phyloP scores from a whole-genome alignment of 2,888 invertebrate genomes.

The Adelphocoris suturalis region DNA sequence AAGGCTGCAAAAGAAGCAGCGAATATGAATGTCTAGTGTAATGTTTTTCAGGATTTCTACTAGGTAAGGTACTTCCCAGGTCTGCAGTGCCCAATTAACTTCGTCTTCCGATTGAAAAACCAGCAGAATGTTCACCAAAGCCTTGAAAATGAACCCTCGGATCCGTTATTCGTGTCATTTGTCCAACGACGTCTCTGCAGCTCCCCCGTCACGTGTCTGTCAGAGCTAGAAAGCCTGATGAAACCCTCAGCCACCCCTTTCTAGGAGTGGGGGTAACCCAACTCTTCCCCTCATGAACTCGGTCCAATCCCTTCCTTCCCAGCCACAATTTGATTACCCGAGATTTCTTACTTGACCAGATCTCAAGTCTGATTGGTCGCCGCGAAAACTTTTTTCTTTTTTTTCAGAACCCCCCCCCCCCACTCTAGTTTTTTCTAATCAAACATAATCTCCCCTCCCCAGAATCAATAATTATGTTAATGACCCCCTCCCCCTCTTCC shows the following conservation, averaged over 20 bases:
- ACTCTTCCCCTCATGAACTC: not conserved
- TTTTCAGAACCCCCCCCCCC: not conserved
- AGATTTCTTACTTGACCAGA: not conserved
- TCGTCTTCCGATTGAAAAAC: too few relatives aligned
- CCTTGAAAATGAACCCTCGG: too few relatives aligned
- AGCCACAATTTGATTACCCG: not conserved
- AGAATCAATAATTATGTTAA: too few relatives aligned
- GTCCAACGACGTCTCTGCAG: not conserved
- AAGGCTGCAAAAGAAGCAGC: too few relatives aligned
- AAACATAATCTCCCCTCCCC: too few relatives aligned
- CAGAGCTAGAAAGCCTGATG: not conserved
- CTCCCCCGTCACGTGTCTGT: not conserved
- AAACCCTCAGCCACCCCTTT: not conserved
- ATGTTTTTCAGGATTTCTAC: too few relatives aligned
- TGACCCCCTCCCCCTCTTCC: not conserved
- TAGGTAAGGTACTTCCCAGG: too few relatives aligned
- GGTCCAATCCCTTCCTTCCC: not conserved
- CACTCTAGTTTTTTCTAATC: not conserved
- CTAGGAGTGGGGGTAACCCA: slow-evolving; percentile 18
- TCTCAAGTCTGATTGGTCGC: not conserved
- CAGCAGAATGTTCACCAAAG: too few relatives aligned
- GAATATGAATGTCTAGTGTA: too few relatives aligned
- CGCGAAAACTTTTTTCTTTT: not conserved
- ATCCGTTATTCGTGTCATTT: too few relatives aligned
- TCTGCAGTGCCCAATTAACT: too few relatives aligned